Evolutionary conservation across 2,888 invertebrate genomes (phyloP), one percentile per base, ranked within the genome.

Genomic region (Parnassius mnemosyne): DNA sequence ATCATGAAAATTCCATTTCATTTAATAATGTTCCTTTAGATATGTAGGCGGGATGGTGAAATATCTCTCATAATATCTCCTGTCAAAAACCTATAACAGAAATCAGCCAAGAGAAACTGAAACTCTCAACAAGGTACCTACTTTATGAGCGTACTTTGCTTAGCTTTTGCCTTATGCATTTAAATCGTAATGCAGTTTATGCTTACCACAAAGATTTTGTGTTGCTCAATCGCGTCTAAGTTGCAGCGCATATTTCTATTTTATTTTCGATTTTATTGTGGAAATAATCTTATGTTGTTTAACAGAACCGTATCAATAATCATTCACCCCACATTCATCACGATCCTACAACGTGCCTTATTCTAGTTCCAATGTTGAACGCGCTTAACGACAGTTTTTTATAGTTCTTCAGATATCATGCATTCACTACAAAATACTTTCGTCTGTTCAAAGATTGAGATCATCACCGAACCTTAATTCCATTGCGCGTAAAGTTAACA

Each of bases 341-440:
- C 70, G 70, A 70, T 68, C 64, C 69, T 65, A 57, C 70, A 71
- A 67, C 71, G 75, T 75, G 75, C 72, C 66, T 75, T 75, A 75
- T 75, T 74, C 71, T 72, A 70, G 67, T 70, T 71, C 71, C 72
- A 73, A 74, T 73, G 71, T 72, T 70, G 65, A 70, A 67, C 70
- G 68, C 69, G 68, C 67, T 66, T 70, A 72, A 71, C 71, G 66
- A 75, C 69, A 66, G 67, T 68, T 73, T 73, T 73, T 74, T 71
- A 65, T 56, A 54, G 63, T 59, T 57, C 59, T 65, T 64, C 25
- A 44, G 56, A 61, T 54, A 52, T 60, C 13, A 50, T 44, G 46
- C 60, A 57, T 56, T 60, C n/a, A 61, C 50, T 20, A 62, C 25
- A 13, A 52, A 20, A 49, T 47, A 42, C 11, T 7, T 34, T 34